Evolutionary conservation across 2,888 invertebrate species (phyloP).

Genomic region (Caenorhabditis wallacei): DNA sequence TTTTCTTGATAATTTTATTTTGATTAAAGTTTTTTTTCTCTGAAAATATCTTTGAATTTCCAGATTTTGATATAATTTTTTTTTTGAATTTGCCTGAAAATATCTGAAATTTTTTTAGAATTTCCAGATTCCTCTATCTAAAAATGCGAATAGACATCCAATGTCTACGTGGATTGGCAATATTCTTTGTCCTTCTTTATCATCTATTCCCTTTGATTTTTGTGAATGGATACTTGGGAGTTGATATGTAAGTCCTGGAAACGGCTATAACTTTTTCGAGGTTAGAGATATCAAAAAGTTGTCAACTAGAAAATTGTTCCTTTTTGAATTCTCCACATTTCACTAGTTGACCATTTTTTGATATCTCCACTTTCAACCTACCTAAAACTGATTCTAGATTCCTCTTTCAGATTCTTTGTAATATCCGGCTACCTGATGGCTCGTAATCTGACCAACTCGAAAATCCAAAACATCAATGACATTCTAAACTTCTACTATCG

Average conservation of each 20-base stretch:
- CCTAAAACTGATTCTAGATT: background rate
- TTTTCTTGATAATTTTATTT: too few species aligned
- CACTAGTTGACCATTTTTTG: background rate
- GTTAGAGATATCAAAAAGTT: too few species aligned
- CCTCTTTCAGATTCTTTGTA: constrained; percentile 54
- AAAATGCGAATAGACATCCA: constrained; percentile 18
- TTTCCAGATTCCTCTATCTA: background rate
- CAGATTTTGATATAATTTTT: too few species aligned
- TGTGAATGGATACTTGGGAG: constrained; percentile 58
- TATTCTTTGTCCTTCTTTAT: constrained; percentile 39
- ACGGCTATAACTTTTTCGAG: too few species aligned
- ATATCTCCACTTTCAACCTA: background rate
- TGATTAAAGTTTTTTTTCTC: too few species aligned
- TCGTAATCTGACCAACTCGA: constrained; percentile 20
- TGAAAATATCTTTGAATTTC: too few species aligned
- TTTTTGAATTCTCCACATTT: too few species aligned
- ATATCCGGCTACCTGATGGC: constrained; percentile 65
- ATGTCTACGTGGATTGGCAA: constrained; percentile 27
- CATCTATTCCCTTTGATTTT: constrained; percentile 50
- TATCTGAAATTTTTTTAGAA: too few species aligned
- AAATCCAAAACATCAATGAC: constrained; percentile 9
- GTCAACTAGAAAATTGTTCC: too few species aligned
- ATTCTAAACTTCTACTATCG: constrained; percentile 45
- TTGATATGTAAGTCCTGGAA: constrained; percentile 61
- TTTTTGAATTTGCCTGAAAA: too few species aligned